These are phyloP conservation scores for Mesocentrotus franciscanus DNA, from an alignment of 53 echinoderm and acorn worm species.

Conservation along the genomic window DNA sequence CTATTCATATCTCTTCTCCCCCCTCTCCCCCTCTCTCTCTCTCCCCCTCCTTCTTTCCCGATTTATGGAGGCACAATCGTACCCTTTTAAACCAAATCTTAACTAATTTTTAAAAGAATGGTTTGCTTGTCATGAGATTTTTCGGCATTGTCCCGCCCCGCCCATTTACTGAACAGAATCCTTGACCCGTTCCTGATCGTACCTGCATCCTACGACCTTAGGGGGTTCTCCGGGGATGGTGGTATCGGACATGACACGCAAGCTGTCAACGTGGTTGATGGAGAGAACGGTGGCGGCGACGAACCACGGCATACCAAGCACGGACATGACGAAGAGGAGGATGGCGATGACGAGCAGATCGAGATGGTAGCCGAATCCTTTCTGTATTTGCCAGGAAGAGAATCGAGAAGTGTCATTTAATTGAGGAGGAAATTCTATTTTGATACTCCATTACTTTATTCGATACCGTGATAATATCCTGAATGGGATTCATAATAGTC, in stretches of 20 bases:
- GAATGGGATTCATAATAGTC: neutral
- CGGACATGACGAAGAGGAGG: constrained; percentile 89
- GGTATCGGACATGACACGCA: constrained; percentile 94
- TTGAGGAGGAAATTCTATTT: neutral
- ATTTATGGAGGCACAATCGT: too few relatives aligned
- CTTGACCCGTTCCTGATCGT: neutral
- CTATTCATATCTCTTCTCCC: neutral
- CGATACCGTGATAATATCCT: neutral
- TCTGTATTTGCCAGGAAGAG: constrained; percentile 68
- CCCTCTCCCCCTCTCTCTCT: too few relatives aligned
- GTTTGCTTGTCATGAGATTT: too few relatives aligned
- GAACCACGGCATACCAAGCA: constrained; percentile 97
- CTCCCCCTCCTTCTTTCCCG: neutral
- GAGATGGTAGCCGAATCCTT: constrained; percentile 96
- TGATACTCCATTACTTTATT: neutral
- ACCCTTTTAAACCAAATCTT: too few relatives aligned
- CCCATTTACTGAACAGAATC: too few relatives aligned
- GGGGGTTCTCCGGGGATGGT: constrained; percentile 94
- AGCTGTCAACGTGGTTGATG: constrained; percentile 96
- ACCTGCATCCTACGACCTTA: constrained; percentile 90
- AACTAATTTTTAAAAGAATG: too few relatives aligned
- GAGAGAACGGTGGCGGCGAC: constrained; percentile 98
- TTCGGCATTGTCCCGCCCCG: too few relatives aligned
- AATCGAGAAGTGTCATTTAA: neutral
- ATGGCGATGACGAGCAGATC: constrained; percentile 87